Conservation (phyloP, 2,888 invertebrate genomes). For the Drosophila limbata region DNA sequence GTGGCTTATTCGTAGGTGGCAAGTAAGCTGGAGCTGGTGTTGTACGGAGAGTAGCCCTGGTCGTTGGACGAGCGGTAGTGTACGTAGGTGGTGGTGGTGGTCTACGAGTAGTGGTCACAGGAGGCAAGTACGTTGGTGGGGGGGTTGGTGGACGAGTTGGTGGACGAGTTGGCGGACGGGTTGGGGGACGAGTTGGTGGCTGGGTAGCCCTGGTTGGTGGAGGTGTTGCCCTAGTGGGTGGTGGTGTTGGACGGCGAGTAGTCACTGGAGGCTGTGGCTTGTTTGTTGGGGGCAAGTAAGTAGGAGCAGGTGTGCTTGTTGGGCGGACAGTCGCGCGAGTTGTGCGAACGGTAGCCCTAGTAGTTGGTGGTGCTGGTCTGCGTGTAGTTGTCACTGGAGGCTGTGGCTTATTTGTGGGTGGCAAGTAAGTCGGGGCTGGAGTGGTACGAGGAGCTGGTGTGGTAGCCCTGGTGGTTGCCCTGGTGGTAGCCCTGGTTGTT, state of each 20-base stretch:
- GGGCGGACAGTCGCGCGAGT: conserved; percentile 20
- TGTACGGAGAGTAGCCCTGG: conserved; percentile 19
- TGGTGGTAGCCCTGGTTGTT: too few species aligned
- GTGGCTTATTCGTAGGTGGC: conserved; percentile 67
- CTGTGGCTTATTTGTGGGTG: conserved; percentile 64
- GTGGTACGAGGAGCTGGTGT: conserved; percentile 39
- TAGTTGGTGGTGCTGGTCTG: conserved; percentile 31
- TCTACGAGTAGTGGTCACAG: conserved; percentile 42
- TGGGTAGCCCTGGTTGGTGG: conserved; percentile 46
- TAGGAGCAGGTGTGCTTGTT: conserved; percentile 38
- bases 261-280: conserved; percentile 53
- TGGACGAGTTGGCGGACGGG: conserved; percentile 34
- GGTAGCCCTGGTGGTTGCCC: neutral
- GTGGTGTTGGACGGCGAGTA: conserved; percentile 49
- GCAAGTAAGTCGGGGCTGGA: conserved; percentile 53
- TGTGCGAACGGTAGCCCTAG: conserved; percentile 30
- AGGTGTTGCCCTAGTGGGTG: conserved; percentile 29
- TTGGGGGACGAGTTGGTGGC: conserved; percentile 55
- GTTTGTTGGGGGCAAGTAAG: conserved; percentile 55
- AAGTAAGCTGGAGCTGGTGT: conserved; percentile 50
- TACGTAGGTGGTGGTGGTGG: conserved; percentile 39
- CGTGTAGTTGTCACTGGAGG: conserved; percentile 50
- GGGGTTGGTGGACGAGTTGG: conserved; percentile 47
- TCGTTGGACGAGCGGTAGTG: conserved; percentile 30
- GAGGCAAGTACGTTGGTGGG: conserved; percentile 49